phyloP scores from a whole-genome alignment of 2,113 vertebrate species.

The Hucho hucho region DNA sequence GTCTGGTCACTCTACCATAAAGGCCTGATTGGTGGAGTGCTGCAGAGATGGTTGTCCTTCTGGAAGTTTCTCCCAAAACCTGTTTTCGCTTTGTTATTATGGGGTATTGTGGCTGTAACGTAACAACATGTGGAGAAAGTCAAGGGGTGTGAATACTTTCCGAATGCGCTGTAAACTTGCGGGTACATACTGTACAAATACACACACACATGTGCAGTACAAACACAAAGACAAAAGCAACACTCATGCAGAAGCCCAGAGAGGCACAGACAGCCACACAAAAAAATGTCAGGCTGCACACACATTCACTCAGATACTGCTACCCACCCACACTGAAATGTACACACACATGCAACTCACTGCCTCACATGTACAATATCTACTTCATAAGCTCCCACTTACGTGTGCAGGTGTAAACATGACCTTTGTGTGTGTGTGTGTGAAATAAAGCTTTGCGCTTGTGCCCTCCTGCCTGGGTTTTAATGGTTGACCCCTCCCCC shows the following conservation, averaged over 20 bases:
- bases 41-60: no score
- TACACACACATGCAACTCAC: background rate
- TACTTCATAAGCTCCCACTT: slow-evolving; percentile 17
- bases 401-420: slow-evolving; percentile 5
- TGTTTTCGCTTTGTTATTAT: no score
- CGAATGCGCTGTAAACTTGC: no score
- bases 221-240: slow-evolving; percentile 28
- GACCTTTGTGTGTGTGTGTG: slow-evolving; percentile 13
- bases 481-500: background rate
- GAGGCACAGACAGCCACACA: background rate
- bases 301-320: slow-evolving; percentile 5
- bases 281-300: background rate
- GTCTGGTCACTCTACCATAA: no score
- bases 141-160: no score
- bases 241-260: background rate
- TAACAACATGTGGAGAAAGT: no score
- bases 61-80: no score
- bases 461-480: background rate
- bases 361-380: slow-evolving; percentile 9
- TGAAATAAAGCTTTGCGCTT: background rate
- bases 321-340: background rate
- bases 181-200: no score
- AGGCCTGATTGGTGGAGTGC: no score
- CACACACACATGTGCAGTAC: slow-evolving; percentile 1
- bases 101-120: no score